Conservation (phyloP, 2,797 vertebrate genomes). For the Phataginus tetradactyla region DNA sequence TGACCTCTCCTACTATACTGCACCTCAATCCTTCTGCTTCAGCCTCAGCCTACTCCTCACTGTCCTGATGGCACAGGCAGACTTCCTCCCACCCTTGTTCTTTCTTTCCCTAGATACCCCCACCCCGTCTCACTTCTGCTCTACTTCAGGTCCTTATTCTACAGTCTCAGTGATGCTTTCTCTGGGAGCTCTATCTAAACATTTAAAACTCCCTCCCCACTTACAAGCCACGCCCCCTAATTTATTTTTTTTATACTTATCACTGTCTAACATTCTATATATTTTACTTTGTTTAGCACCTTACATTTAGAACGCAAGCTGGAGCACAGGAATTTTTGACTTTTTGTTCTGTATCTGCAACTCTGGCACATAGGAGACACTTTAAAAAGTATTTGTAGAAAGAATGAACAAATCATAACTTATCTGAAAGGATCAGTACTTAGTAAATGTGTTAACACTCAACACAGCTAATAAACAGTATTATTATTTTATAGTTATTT, state of each 20-base stretch:
- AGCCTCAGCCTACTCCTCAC: neutral
- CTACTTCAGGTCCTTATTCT: conserved; percentile 13
- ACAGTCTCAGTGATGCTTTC: neutral
- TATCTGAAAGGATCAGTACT: neutral
- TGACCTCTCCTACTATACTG: neutral
- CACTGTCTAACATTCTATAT: neutral
- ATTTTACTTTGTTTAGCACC: neutral
- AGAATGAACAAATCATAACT: conserved; percentile 18
- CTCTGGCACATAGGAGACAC: neutral
- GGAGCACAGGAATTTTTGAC: neutral
- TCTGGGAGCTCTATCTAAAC: neutral
- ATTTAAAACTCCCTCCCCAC: neutral
- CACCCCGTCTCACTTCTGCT: neutral
- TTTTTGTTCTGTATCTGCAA: neutral
- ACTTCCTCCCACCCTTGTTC: neutral
- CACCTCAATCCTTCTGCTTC: neutral
- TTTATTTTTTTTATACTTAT: neutral
- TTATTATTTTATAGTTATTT: neutral
- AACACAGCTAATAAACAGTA: neutral
- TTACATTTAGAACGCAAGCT: neutral
- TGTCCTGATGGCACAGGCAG: neutral
- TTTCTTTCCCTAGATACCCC: neutral
- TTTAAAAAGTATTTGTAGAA: conserved; percentile 4
- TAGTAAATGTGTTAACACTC: neutral
- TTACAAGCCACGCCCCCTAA: neutral